phyloP scores from a whole-genome alignment of 1,140 invertebrate species.

The Dreissena polymorpha region DNA sequence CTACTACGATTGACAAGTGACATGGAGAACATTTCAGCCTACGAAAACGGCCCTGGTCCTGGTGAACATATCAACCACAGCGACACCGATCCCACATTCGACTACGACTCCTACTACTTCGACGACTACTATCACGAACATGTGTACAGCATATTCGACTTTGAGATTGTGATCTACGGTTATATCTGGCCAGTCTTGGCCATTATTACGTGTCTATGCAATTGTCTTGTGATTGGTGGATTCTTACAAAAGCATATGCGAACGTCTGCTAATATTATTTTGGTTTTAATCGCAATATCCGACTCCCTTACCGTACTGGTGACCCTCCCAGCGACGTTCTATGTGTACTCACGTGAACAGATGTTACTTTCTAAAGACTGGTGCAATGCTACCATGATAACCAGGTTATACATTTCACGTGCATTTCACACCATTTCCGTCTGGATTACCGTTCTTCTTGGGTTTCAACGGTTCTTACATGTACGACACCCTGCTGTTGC shows the following conservation, averaged over 20 bases:
- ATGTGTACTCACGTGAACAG: constrained; percentile 28
- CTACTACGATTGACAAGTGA: too few species aligned
- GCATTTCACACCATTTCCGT: constrained; percentile 49
- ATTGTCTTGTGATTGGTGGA: constrained; percentile 32
- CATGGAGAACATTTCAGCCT: too few species aligned
- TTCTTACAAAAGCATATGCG: too few species aligned
- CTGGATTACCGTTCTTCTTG: constrained; percentile 32
- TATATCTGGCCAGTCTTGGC: constrained; percentile 39
- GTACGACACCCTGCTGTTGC: neutral
- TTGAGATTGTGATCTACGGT: constrained; percentile 32
- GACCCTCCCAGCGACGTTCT: constrained; percentile 37
- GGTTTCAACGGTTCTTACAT: constrained; percentile 22
- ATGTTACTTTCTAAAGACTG: constrained; percentile 23
- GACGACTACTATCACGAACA: constrained; percentile 9
- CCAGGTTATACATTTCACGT: constrained; percentile 41
- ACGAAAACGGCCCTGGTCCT: neutral
- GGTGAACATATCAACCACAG: neutral
- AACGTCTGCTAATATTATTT: too few species aligned
- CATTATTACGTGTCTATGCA: constrained; percentile 12
- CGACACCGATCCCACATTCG: neutral
- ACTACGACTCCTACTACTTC: neutral
- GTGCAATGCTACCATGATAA: constrained; percentile 36
- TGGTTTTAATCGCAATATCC: too few species aligned
- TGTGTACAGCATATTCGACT: constrained; percentile 28
- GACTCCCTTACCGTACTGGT: too few species aligned